Evolutionary conservation across 2,888 invertebrate species (phyloP), one percentile per base, ranked within the genome.

Genomic region (Polydrusus cervinus): DNA sequence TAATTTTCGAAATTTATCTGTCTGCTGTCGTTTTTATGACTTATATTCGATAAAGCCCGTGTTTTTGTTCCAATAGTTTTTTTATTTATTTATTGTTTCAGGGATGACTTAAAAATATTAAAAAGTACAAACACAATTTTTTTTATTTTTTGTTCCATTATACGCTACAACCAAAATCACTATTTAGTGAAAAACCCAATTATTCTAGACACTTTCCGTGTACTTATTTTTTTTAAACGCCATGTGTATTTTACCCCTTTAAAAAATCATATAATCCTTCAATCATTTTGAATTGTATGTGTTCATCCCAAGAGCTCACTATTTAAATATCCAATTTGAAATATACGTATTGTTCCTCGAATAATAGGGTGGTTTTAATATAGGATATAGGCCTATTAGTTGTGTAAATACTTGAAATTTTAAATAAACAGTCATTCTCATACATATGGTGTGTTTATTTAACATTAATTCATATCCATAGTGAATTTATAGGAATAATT

Each of bases 271-370:
- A 3, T 43, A 3, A 25, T 3, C 25, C 3, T 40, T 11, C 11
- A 40, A 43, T n/a, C 43, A 40, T 43, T 43, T 6, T n/a, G n/a
- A 13, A 43, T 43, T 43, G 18, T 20, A 10, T 25, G 20, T 53
- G 25, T 45, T 68, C 60, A 57, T 43, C 68, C 57, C 47, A n/a
- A 7, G 40, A 53, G 53, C 34, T 16, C 0, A 14, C 67, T 55
- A 43, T 55, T 55, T 55, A 45, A 68, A 38, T 38, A 38, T 18
- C 57, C 34, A 18, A 38, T 60, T 60, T 38, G 16, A 38, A 18
- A 38, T 38, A 60, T 16, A 60, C 38, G 10, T 18, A 60, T 60
- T 60, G 57, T 60, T 60, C 57, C 38, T 1, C 14, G 10, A 38
- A 60, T 11, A 60, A 11, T 55, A 18, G 57, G 57, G 57, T 16